Evolutionary conservation across 2,888 invertebrate species (phyloP).

Genomic region (Plebejus argus): DNA sequence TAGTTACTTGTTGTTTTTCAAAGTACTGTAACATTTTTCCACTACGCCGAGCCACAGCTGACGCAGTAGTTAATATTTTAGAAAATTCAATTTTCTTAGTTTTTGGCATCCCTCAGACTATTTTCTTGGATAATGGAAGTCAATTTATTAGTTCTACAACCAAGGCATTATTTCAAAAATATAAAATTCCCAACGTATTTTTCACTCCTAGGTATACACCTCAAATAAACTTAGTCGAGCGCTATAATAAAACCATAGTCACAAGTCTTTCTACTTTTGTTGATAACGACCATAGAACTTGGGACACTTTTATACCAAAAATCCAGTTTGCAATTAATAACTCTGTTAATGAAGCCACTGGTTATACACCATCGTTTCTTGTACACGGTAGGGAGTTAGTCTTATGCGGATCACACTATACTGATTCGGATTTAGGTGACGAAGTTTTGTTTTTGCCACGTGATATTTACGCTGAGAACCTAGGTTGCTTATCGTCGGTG

Average conservation of each 20-base stretch:
- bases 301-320: constrained; percentile 20
- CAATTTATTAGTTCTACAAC: constrained; percentile 40
- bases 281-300: constrained; percentile 42
- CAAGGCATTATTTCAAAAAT: background rate
- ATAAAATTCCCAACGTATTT: background rate
- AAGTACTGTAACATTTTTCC: constrained; percentile 40
- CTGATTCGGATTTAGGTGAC: constrained; percentile 32
- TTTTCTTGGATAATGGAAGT: constrained; percentile 45
- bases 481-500: background rate
- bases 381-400: constrained; percentile 42
- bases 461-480: constrained; percentile 39
- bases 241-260: background rate
- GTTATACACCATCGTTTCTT: constrained; percentile 41
- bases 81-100: constrained; percentile 39
- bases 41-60: constrained; percentile 19
- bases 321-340: too few species aligned
- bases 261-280: constrained; percentile 37
- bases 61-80: background rate
- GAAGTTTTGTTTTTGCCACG: constrained; percentile 40
- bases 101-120: constrained; percentile 46
- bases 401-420: constrained; percentile 34
- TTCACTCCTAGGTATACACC: background rate
- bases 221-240: background rate
- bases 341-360: constrained; percentile 36
- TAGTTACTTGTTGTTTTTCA: constrained; percentile 42